Percentiles rank a stretch among this genome's conserved stretches.
These are phyloP conservation scores for Melanostigma gelatinosum DNA, from an alignment of 2,113 vertebrate genomes.

Conservation along the genomic window DNA sequence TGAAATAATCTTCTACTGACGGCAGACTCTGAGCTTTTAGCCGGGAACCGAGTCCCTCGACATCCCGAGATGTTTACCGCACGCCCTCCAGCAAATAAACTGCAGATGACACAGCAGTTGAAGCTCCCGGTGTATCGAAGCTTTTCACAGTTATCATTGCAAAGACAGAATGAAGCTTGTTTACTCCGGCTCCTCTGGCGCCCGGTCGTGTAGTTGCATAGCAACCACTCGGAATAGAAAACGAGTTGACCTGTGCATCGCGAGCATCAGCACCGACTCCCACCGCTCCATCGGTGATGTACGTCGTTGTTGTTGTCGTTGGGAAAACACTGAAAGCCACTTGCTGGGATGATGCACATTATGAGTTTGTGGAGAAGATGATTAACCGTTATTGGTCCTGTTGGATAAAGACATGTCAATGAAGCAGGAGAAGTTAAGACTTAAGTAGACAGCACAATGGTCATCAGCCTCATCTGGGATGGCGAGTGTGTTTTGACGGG, in stretches of 20 bases:
- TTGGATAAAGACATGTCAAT: neutral
- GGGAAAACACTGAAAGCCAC: slow-evolving; percentile 13
- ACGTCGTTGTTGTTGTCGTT: neutral
- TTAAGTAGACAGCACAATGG: no score
- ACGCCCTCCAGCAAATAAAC: slow-evolving; percentile 18
- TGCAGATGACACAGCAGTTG: slow-evolving; percentile 11
- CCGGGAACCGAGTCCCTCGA: slow-evolving; percentile 1
- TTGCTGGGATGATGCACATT: slow-evolving; percentile 11
- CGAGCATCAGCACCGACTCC: slow-evolving; percentile 34
- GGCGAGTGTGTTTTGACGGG: no score
- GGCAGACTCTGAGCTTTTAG: slow-evolving; percentile 16
- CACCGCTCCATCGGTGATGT: slow-evolving; percentile 23
- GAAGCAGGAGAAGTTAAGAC: no score
- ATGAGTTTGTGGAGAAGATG: neutral
- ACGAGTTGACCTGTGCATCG: slow-evolving; percentile 56
- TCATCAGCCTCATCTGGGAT: no score
- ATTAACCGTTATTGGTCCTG: neutral
- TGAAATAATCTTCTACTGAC: slow-evolving; percentile 8
- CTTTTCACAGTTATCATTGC: slow-evolving; percentile 41
- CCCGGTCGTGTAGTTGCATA: slow-evolving; percentile 64
- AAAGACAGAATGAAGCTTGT: slow-evolving; percentile 53
- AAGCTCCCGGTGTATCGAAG: slow-evolving; percentile 12
- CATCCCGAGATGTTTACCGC: slow-evolving; percentile 33
- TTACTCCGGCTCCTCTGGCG: slow-evolving; percentile 56
- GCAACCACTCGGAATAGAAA: slow-evolving; percentile 62